Base-by-base conservation (phyloP, 1,140 invertebrate species). In the Bombus fervidus region DNA sequence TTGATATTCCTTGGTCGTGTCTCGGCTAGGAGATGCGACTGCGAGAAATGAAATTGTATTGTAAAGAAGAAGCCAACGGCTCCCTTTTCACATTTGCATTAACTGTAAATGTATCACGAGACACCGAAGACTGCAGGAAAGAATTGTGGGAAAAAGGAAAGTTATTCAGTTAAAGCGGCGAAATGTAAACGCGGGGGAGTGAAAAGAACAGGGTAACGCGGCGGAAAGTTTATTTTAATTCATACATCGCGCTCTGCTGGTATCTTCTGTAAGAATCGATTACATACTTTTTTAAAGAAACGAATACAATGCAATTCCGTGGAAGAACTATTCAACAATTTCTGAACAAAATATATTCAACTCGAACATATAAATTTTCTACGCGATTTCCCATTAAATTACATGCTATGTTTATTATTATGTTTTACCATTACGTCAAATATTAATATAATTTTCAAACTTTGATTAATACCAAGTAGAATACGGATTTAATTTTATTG, bases 81-180 rank as follows among this genome's bases (percentile, higher is more conserved):
- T 80, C 47, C 75, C 76, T 83, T 83, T 74, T 78, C 41, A 80
- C 84, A 89, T 89, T 89, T 89, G 86, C 87, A 89, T 89, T 89
- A 86, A 74, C 85, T 53, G 73, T 82, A 73, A 89, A 83, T 86
- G 85, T 86, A 86, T 86, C 85, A 78, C 85, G 71, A 72, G 43
- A 66, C 62, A 81, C 47, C 72, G 78, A 83, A 81, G 69, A 77
- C 80, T 41, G 74, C 66, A 72, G 43, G 28, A 79, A 89, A 83
- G 87, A 89, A 89, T 86, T 53, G 47, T 18, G 28, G 15, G 66
- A 66, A n/a, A 82, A 77, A 80, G 77, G 34, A 83, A 81, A 86
- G 72, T 89, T 86, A 86, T 88, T 88, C 85, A 75, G 64, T 83
- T 68, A 62, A 57, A 83, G 34, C 62, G 64, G n/a, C 59, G 84